Percentiles rank a stretch among this genome's conserved stretches.
These are phyloP conservation scores for Acropora tenuis DNA, from an alignment of 64 coral and sea anemone genomes.

Conservation along the genomic window DNA sequence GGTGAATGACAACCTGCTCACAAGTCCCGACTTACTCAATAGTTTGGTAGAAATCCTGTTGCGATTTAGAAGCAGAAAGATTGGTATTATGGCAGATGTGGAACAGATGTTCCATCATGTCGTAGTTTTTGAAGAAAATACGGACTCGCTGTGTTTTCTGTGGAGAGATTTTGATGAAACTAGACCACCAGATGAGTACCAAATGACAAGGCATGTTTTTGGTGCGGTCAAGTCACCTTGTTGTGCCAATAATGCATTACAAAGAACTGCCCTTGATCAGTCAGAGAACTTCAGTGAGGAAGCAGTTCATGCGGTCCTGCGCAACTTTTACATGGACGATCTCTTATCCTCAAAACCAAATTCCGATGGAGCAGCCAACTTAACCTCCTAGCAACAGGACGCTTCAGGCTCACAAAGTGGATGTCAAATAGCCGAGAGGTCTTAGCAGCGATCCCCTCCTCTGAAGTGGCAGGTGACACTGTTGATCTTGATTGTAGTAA, in stretches of 20 bases:
- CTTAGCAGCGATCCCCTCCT: background rate
- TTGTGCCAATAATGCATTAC: slow-evolving; percentile 46
- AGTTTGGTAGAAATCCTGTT: slow-evolving; percentile 44
- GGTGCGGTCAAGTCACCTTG: background rate
- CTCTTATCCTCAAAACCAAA: background rate
- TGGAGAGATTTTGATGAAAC: slow-evolving; percentile 51
- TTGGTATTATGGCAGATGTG: slow-evolving; percentile 38
- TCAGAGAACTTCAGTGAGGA: background rate
- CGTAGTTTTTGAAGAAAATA: slow-evolving; percentile 33
- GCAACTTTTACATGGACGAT: background rate
- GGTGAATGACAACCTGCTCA: slow-evolving; percentile 35
- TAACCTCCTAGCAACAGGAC: background rate
- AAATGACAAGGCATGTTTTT: slow-evolving; percentile 23
- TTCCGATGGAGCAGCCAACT: background rate
- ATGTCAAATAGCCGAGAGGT: background rate
- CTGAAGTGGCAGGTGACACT: background rate
- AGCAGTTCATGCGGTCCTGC: background rate
- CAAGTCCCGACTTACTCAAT: slow-evolving; percentile 39
- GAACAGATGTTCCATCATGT: slow-evolving; percentile 66
- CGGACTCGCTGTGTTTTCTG: slow-evolving; percentile 58
- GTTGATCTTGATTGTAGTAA: background rate
- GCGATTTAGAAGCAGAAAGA: slow-evolving; percentile 26
- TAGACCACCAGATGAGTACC: slow-evolving; percentile 21
- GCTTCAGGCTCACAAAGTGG: background rate
- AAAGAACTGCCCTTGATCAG: slow-evolving; percentile 17